Evolutionary conservation across 1,140 invertebrate species (phyloP).

Genomic region (Periplaneta americana): DNA sequence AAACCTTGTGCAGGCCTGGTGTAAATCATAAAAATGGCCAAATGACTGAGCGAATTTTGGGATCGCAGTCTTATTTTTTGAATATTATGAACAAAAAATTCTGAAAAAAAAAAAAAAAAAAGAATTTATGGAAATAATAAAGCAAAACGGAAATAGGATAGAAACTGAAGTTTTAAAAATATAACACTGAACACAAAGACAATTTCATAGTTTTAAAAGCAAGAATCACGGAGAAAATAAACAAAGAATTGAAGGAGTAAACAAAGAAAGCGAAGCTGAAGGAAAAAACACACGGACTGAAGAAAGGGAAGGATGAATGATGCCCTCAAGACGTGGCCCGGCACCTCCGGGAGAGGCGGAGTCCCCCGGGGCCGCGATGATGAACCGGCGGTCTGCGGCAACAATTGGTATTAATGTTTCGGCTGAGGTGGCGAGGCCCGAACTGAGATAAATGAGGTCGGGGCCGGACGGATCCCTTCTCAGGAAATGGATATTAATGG

Average conservation of each 20-base stretch:
- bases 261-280: background rate
- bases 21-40: no score
- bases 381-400: background rate
- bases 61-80: no score
- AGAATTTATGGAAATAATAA: no score
- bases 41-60: no score
- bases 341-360: background rate
- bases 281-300: background rate
- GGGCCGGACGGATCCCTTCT: background rate
- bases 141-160: no score
- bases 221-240: no score
- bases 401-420: conserved; percentile 14
- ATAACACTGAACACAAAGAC: no score
- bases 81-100: no score
- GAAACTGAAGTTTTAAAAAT: no score
- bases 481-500: conserved; percentile 9
- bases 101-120: no score
- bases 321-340: background rate
- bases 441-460: conserved; percentile 6
- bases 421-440: background rate
- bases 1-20: no score
- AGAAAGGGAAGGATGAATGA: background rate
- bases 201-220: no score
- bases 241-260: background rate
- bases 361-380: background rate